Base-by-base conservation (phyloP, 2,113 vertebrate genomes). In the Pelodiscus sinensis region DNA sequence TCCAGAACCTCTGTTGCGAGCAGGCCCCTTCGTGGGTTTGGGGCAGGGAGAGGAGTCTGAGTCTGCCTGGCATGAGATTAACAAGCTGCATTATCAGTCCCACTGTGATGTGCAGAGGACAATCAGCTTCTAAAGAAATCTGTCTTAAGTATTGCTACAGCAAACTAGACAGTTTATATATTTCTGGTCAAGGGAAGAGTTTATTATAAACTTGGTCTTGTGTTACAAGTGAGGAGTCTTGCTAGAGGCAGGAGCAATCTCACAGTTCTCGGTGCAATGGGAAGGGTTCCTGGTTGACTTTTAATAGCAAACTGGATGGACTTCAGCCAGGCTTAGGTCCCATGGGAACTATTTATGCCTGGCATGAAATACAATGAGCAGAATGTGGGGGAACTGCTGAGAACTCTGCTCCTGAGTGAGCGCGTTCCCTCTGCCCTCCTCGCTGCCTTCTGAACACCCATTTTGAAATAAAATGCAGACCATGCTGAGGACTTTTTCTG, bases 71-170 rank as follows among this genome's bases (percentile, higher is more conserved):
- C 83, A 83, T 27, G 81, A 93, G 90, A 81, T 78, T 92, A 85
- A 56, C 85, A 89, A 31, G 93, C 96, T 96, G 97, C 97, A 96
- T 97, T 97, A 97, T 73, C 83, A 56, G 80, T 94, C 84, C 80
- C 79, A 84, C 75, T 90, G 31, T 83, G 14, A 52, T 44, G 52
- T n/a, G 9, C 2, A 68, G 81, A 89, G 89, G 96, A 97, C 97
- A 95, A 92, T 95, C 89, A 89, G 92, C 83, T 91, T 75, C 88
- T 2, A 54, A 22, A 92, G 90, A 73, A 92, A 95, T 65, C 89
- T 92, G 95, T 94, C 94, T 54, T 93, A 78, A 38, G 85, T 95
- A 7, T 21, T 50, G 54, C 71, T 81, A n/a, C 24, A 65, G 86
- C 88, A 75, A 85, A 15, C 25, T 82, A 55, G 54, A 44, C 15